Base-by-base conservation (phyloP, 1,140 invertebrate genomes). In the Hylaeus volcanicus region DNA sequence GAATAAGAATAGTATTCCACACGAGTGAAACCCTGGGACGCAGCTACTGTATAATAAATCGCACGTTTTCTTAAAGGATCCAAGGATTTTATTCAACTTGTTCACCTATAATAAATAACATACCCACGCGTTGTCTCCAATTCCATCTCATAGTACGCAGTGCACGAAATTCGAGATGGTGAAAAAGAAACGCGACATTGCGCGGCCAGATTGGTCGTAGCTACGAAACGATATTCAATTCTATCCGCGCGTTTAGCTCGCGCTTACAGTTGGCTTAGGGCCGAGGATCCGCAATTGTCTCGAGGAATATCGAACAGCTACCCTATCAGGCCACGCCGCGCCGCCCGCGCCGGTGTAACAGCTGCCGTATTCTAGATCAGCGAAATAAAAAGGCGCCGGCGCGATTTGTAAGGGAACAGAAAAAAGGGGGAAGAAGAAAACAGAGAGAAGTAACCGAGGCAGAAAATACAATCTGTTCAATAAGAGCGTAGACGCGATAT, bases 241-340 rank as follows among this genome's bases (percentile, higher is more conserved):
- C 15, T 55, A 8, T n/a, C 26, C 6, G 5, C 2, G 45, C 58
- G 75, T 55, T 77, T 51, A 63, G 37, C 55, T 11, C 43, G 5
- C 37, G 72, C 55, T 45, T 68, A 43, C 53, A 37, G 56, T 53
- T 51, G 70, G n/a, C 61, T 81, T 63, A 85, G 73, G 63, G 81
- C 71, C 56, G 74, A 78, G 68, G 73, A 79, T 45, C 5, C 55
- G 58, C 53, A 74, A 80, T 70, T 64, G 60, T 73, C 60, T 43
- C 82, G n/a, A 14, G 41, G 82, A 86, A 87, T 87, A 87, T 87
- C 82, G 85, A 84, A 37, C 82, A 79, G 74, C 82, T 63, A 71
- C 63, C 78, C 65, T 73, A 78, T 83, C 81, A 41, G 53, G 66
- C 45, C 26, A 48, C 45, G 2, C 26, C 26, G 26, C 26, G 26